A percentile compares a stretch with the other conserved stretches of the same genome.
These are phyloP conservation scores for Hormiphora californensis DNA, from an alignment of 37 sponge, comb jelly and placozoan genomes.

Conservation along the genomic window DNA sequence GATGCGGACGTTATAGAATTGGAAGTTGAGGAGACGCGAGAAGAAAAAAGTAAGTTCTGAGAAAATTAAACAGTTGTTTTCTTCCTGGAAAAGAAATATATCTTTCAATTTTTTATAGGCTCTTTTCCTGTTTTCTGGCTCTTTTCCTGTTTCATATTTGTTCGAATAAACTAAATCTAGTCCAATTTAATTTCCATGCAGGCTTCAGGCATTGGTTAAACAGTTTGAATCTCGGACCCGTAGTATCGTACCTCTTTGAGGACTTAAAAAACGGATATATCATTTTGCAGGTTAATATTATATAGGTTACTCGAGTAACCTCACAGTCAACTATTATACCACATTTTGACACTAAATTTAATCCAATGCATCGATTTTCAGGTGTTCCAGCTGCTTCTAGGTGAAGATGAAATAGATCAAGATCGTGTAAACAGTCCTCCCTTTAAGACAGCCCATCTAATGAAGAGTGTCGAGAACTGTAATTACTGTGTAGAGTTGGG, in stretches of 20 bases:
- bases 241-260: neutral
- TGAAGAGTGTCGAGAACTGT: conserved; percentile 27
- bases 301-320: neutral
- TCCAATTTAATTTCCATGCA: too few relatives aligned
- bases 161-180: too few relatives aligned
- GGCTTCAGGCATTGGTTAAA: conserved; percentile 51
- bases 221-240: neutral
- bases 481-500: conserved; percentile 19
- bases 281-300: conserved; percentile 17
- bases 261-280: conserved; percentile 17
- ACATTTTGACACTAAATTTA: neutral
- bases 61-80: too few relatives aligned
- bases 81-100: too few relatives aligned
- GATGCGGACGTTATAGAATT: neutral
- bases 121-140: too few relatives aligned
- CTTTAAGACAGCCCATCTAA: neutral
- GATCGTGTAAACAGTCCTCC: conserved; percentile 16
- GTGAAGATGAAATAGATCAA: neutral
- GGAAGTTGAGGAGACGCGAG: neutral
- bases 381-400: neutral
- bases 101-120: too few relatives aligned
- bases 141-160: too few relatives aligned
- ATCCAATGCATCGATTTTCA: neutral
- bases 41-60: conserved; percentile 48
- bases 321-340: neutral